Percentiles rank a stretch among this genome's conserved stretches.
phyloP scores from a whole-genome alignment of 2,888 invertebrate genomes.

The Mimachlamys varia region DNA sequence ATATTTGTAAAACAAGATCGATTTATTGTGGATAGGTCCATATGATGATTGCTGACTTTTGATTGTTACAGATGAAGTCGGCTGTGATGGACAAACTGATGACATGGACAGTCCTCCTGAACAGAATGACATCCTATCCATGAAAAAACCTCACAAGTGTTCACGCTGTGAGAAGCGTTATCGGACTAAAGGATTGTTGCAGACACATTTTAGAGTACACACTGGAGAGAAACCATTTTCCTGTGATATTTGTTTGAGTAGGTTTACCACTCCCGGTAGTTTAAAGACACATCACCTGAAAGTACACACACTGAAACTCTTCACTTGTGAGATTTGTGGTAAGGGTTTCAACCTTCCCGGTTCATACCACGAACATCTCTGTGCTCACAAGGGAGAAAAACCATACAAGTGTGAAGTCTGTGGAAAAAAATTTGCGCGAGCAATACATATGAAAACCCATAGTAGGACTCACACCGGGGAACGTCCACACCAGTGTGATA shows the following conservation, averaged over 20 bases:
- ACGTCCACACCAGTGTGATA: neutral
- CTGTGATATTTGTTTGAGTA: neutral
- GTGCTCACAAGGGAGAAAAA: neutral
- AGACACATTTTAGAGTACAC: neutral
- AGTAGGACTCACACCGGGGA: neutral
- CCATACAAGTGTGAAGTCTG: neutral
- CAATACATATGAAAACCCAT: neutral
- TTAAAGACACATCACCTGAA: neutral
- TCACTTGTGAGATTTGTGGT: neutral
- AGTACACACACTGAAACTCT: neutral
- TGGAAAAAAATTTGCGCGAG: neutral
- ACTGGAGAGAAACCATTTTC: neutral
- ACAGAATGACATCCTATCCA: neutral
- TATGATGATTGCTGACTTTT: neutral
- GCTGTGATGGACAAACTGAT: neutral
- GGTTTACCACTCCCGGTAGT: neutral
- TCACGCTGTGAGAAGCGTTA: neutral
- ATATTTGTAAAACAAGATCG: no score
- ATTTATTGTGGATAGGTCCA: no score
- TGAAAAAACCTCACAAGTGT: neutral
- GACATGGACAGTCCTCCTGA: neutral
- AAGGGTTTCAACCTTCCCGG: neutral
- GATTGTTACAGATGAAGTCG: neutral
- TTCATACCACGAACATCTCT: neutral
- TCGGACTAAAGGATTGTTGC: neutral